Evolutionary conservation across 2,888 invertebrate species (phyloP).

Genomic region (Agrotis segetum): DNA sequence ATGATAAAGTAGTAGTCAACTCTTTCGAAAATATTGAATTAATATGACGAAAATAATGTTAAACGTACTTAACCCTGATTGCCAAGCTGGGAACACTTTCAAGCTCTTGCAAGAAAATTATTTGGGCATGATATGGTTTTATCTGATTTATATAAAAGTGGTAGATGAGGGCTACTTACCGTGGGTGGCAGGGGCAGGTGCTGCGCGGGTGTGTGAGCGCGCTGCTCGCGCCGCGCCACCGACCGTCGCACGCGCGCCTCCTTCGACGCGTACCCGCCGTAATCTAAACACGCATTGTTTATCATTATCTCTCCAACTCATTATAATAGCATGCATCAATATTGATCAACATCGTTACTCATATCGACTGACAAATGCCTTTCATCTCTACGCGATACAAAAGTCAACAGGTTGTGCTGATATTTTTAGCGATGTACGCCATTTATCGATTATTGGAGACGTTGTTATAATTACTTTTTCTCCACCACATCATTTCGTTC

Average conservation of each 20-base stretch:
- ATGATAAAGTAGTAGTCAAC: not conserved
- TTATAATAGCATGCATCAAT: slow-evolving; percentile 49
- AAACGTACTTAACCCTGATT: not conserved
- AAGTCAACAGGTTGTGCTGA: slow-evolving; percentile 38
- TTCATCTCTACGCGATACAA: slow-evolving; percentile 23
- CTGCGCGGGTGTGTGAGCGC: slow-evolving; percentile 80
- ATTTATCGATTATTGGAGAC: not conserved
- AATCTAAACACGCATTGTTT: slow-evolving; percentile 75
- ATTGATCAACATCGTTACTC: slow-evolving; percentile 45
- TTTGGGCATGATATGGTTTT: slow-evolving; percentile 10
- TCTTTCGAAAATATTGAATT: not conserved
- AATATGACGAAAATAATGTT: slow-evolving; percentile 22
- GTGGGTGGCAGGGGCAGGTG: slow-evolving; percentile 84
- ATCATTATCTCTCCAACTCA: slow-evolving; percentile 38
- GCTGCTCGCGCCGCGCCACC: slow-evolving; percentile 83
- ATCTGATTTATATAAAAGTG: slow-evolving; percentile 21
- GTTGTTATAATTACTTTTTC: slow-evolving; percentile 30
- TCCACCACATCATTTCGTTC: slow-evolving; percentile 36
- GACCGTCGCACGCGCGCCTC: slow-evolving; percentile 85
- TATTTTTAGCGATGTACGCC: slow-evolving; percentile 16
- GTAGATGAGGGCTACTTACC: slow-evolving; percentile 71
- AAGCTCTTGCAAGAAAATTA: slow-evolving; percentile 2
- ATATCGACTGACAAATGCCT: slow-evolving; percentile 40
- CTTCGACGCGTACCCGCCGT: slow-evolving; percentile 86
- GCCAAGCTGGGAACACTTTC: slow-evolving; percentile 4